Conservation (phyloP, 1,140 invertebrate genomes). For the Oedothorax gibbosus region DNA sequence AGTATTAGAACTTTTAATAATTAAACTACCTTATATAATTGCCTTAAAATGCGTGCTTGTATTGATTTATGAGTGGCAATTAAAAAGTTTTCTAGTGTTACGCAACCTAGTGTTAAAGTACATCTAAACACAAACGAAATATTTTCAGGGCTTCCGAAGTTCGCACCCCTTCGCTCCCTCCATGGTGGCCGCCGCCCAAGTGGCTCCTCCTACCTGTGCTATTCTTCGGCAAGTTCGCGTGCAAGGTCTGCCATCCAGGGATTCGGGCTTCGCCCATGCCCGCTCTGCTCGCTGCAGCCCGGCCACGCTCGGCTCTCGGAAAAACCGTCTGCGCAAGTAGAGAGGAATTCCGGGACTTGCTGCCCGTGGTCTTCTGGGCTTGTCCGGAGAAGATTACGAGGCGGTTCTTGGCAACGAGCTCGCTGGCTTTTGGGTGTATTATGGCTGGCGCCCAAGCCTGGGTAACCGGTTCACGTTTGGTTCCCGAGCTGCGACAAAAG, state of each 20-base stretch:
- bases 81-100: too few relatives aligned
- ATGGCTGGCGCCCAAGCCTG: conserved; percentile 94
- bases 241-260: conserved; percentile 96
- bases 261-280: conserved; percentile 96
- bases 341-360: conserved; percentile 85
- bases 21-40: too few relatives aligned
- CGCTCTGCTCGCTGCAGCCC: conserved; percentile 89
- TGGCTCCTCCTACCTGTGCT: conserved; percentile 86
- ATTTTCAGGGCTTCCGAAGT: conserved; percentile 42
- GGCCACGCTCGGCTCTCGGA: conserved; percentile 82
- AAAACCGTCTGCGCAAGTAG: conserved; percentile 82
- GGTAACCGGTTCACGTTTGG: conserved; percentile 97
- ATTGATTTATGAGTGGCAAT: too few relatives aligned
- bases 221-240: conserved; percentile 94
- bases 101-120: background rate
- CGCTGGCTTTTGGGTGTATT: conserved; percentile 30
- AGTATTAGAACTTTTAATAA: too few relatives aligned
- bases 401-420: background rate
- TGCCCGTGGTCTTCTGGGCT: conserved; percentile 89
- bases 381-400: conserved; percentile 79
- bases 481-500: conserved; percentile 96
- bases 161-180: conserved; percentile 70
- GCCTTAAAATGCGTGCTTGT: too few relatives aligned
- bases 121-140: background rate
- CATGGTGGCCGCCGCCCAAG: conserved; percentile 83